Evolutionary conservation across 2,797 vertebrate genomes (phyloP).

Genomic region (Myotis myotis): DNA sequence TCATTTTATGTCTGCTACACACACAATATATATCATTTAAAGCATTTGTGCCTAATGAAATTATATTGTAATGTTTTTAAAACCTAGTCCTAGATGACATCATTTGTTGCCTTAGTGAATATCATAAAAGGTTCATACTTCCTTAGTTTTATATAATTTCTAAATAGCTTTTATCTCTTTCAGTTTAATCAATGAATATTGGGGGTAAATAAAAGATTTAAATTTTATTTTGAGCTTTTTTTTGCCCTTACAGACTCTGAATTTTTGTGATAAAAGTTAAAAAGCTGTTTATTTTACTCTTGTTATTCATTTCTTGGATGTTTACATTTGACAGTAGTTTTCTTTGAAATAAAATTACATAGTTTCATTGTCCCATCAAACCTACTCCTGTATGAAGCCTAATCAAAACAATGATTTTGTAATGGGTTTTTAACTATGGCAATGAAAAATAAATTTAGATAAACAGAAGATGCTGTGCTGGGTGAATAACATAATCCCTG

Average conservation of each 20-base stretch:
- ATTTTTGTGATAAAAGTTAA: background rate
- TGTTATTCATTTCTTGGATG: background rate
- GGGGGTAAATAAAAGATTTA: background rate
- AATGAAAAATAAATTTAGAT: constrained; percentile 37
- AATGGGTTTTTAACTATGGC: constrained; percentile 49
- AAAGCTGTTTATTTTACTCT: background rate
- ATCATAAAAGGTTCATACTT: background rate
- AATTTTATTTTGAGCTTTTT: background rate
- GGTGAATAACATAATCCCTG: background rate
- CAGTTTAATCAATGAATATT: background rate
- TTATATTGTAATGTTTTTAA: background rate
- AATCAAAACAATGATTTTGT: constrained; percentile 36
- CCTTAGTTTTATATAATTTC: background rate
- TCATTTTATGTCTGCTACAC: background rate
- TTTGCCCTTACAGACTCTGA: background rate
- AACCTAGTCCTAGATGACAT: background rate
- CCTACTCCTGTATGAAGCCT: background rate
- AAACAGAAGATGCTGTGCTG: constrained; percentile 37
- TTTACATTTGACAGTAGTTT: constrained; percentile 18
- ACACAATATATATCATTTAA: background rate
- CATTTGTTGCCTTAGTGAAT: background rate
- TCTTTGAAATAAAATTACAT: constrained; percentile 12
- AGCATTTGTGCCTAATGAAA: background rate
- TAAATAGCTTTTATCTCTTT: background rate
- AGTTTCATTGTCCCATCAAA: background rate